Evolutionary conservation across 2,888 invertebrate genomes (phyloP), one percentile per base, ranked within the genome.

Genomic region (Leptothorax acervorum): DNA sequence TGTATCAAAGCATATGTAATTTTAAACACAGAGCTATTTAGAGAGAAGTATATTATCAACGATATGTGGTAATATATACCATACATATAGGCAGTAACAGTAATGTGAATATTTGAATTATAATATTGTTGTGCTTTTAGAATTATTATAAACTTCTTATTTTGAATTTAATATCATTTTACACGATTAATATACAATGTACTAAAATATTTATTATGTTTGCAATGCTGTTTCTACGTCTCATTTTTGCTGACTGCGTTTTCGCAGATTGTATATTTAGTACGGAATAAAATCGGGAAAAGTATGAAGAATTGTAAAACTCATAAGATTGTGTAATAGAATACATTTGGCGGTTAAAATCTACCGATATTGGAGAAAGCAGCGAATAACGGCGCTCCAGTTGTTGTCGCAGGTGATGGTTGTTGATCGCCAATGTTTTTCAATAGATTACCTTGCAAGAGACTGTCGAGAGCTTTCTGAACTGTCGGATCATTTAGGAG

Each of bases 401-500:
- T 84, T 45, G 93, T 85, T 39, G 93, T 84, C 42, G 92, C 81
- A 9, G 92, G 73, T 35, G 93, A 79, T 51, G 92, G 91, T 82
- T 93, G 93, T 48, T 93, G 93, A 86, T 94, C 94, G 71, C 95
- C 94, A 83, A 96, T 95, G 90, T 93, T 95, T 93, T 96, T 96
- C 88, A 96, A 95, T 93, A 96, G 95, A 91, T 96, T 96, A 39
- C 96, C 96, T 89, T 96, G 95, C 65, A 96, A 94, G 57, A 96
- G 95, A 84, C 97, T 97, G 92, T 98, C 97, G 75, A 98, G 95
- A 0, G 98, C 98, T 94, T 97, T 97, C 95, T 97, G 97, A 15
- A 98, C 97, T 1, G 97, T 97, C 0, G 97, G 97, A 94, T 98
- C 98, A 85, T 97, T 97, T 31, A 98, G 95, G n/a, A 98, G 94